These are phyloP conservation scores for Gymnobelideus leadbeateri DNA, from an alignment of 2,113 vertebrate species.

Conservation along the genomic window DNA sequence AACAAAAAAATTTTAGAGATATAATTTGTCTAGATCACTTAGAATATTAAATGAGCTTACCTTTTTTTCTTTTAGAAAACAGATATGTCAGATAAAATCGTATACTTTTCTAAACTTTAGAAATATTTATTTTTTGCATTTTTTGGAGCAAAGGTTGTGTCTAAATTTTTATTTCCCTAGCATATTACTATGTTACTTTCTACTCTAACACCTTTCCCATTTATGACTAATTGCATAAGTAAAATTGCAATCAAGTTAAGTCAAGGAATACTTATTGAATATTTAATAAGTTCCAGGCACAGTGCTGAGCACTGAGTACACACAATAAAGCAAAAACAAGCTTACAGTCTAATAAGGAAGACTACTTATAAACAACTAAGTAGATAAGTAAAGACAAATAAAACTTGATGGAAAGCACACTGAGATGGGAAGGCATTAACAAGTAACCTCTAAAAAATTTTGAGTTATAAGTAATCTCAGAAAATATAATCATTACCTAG, in stretches of 20 bases:
- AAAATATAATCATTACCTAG: not conserved
- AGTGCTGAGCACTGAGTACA: not conserved
- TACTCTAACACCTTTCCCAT: not conserved
- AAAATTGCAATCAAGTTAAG: not conserved
- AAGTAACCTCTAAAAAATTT: constrained; percentile 11
- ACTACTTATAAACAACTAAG: not conserved
- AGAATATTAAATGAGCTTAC: not conserved
- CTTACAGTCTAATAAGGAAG: not conserved
- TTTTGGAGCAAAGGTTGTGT: not conserved
- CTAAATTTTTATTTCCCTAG: not conserved
- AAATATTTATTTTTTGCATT: not conserved
- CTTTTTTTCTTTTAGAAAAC: not conserved
- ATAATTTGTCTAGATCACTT: not conserved
- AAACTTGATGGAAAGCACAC: too few relatives aligned
- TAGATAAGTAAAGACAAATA: too few relatives aligned
- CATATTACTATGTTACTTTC: not conserved
- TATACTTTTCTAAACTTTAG: not conserved
- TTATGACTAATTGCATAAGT: not conserved
- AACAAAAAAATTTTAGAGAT: not conserved
- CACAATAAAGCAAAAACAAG: not conserved
- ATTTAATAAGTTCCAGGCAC: not conserved
- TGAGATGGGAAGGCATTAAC: too few relatives aligned
- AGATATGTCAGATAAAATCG: not conserved
- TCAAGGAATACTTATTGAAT: not conserved
- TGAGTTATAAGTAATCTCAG: not conserved